Evolutionary conservation across 2,888 invertebrate species (phyloP), one percentile per base, ranked within the genome.

Genomic region (Ornithoptera alexandrae): DNA sequence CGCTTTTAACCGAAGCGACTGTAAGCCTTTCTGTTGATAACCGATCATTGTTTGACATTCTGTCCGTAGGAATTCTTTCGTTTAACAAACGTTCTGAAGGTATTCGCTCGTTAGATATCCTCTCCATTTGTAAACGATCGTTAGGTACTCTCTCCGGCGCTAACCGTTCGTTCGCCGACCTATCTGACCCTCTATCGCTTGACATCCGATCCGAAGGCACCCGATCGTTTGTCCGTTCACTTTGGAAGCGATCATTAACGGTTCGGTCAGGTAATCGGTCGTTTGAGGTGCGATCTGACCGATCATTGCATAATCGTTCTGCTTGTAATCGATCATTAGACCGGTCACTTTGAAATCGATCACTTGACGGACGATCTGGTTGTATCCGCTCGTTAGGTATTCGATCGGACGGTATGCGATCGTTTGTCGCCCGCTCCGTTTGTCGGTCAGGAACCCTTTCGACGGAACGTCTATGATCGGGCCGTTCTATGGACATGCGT

Each of bases 381-480:
- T 71, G 72, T 71, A 71, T 46, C 67, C 76, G 65, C 39, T 81
- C 80, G 42, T 72, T 74, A 57, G 78, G 74, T 56, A 75, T 73
- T 22, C 79, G 74, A 66, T 79, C 80, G 57, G 74, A 66, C 56
- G 73, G 72, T 62, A 75, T 68, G 58, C 78, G 73, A 15, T 77
- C 77, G 63, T 74, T 74, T 72, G 61, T 75, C 67, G 72, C 66
- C 68, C 73, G 64, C 65, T 74, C 74, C 65, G 80, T 82, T 82
- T 81, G 78, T 77, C 80, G 76, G 72, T 83, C 84, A 66, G 77
- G 78, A 20, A 84, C 74, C 58, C 77, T 71, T 67, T 86, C 86
- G 64, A 79, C 80, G 2, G 83, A 79, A 39, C 84, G 84, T 5
- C 83, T 80, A 62, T 79, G 81, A 71, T 83, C 85, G 62, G 78